Evolutionary conservation across 2,888 invertebrate species (phyloP), one percentile per base, ranked within the genome.

Genomic region (Sarcophaga caerulescens): DNA sequence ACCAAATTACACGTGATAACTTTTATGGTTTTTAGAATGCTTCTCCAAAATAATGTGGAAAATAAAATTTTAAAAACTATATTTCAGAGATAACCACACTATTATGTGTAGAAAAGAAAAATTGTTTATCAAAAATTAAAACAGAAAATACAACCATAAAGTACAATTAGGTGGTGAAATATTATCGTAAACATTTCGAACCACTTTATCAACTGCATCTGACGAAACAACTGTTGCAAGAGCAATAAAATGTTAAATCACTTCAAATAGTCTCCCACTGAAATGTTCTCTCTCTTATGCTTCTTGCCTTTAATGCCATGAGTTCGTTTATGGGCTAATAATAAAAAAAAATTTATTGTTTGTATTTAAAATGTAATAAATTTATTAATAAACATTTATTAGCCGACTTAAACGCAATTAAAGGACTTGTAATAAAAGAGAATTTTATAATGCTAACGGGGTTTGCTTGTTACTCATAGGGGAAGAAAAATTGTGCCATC

Each of bases 351-450:
- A 5, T 0, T 10, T 1, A 35, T 35, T 35, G 35, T 35, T 35
- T 8, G 8, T 35, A 35, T 35, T 35, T 35, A 35, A 35, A 35
- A 76, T 35, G 71, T 69, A 69, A 81, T 81, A 75, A 81, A 81
- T 44, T 69, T 75, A 69, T 75, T 78, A 75, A 79, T 79, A 84
- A 65, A 81, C 81, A 79, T 75, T 79, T 79, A 68, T 69, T 35
- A 21, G 44, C 63, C 35, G 73, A 78, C 73, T 78, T 78, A 59
- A 78, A 73, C 3, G 35, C 35, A 35, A 10, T 10, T 4, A 74
- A 71, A 60, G 68, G 62, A 60, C 63, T 74, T 78, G 63, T 70
- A 74, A 74, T 84, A 70, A 79, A 68, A 8, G 35, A 8, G 10
- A 84, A 25, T 78, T 84, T 84, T 79, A 74, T 70, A 62, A 69